phyloP scores from a whole-genome alignment of 2,797 vertebrate genomes.

The Euthynnus affinis region DNA sequence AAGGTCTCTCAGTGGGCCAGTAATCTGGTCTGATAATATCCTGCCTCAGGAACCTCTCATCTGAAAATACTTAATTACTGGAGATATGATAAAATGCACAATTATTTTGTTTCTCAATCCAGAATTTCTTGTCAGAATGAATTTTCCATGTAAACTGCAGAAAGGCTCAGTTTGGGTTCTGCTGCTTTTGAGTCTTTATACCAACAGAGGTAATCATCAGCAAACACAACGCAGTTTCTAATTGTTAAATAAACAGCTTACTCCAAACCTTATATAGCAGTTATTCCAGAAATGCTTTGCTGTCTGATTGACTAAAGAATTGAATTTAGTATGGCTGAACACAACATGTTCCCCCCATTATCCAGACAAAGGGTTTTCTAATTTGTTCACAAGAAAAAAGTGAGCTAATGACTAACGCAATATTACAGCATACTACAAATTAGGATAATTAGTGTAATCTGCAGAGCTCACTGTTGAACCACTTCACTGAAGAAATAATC shows the following conservation, averaged over 20 bases:
- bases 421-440: not conserved
- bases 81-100: slow-evolving; percentile 4
- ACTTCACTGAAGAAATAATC: too few relatives aligned
- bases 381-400: not conserved
- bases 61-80: not conserved
- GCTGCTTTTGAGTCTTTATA: not conserved
- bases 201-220: not conserved
- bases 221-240: not conserved
- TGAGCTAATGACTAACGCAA: not conserved
- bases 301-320: not conserved
- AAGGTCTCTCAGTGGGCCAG: not conserved
- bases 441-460: not conserved
- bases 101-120: slow-evolving; percentile 23
- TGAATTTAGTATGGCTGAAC: not conserved
- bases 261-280: not conserved
- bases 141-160: slow-evolving; percentile 2
- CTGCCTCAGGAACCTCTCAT: not conserved
- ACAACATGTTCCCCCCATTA: not conserved
- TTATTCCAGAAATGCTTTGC: not conserved
- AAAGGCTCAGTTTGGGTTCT: not conserved
- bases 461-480: not conserved
- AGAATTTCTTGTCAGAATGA: not conserved
- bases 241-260: not conserved
- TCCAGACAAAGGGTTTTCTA: not conserved
- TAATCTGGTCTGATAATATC: not conserved